Base-by-base conservation (phyloP, 1,140 invertebrate genomes). In the Helicoverpa zea region DNA sequence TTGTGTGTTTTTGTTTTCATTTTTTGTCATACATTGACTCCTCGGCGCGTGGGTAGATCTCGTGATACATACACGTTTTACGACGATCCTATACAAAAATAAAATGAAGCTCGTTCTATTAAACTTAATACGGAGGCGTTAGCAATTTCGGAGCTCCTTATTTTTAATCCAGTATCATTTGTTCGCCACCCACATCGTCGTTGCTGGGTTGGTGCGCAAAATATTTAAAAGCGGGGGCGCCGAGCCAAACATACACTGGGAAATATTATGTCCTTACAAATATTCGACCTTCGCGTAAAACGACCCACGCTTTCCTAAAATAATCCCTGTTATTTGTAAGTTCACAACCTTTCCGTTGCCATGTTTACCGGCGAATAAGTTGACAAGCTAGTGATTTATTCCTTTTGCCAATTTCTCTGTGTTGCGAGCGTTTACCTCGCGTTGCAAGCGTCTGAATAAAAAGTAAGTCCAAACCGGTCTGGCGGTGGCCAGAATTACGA, bases 401-500 rank as follows among this genome's bases (percentile, higher is more conserved):
- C 59, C 58, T 79, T 43, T 83, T 83, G 83, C 81, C 80, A 83
- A 88, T 86, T 86, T 88, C 76, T 78, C 80, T 83, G 79, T 85
- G 83, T 74, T 79, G 81, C 83, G 86, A 85, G 77, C 86, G 82
- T 91, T 89, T 89, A 89, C 84, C 85, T 88, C 84, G 79, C 80
- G 81, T 75, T 81, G 86, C 66, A 70, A 74, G 87, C 47, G 76
- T 76, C 72, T 66, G 18, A 68, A 72, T 72, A 86, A 86, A 85
- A 89, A 88, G 85, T 83, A 88, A 87, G 85, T 79, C 78, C 80
- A 83, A 91, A 92, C 92, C 91, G 90, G 92, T 93, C 85, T 68
- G 85, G 85, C 86, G 87, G 79, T 89, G 87, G 89, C 90, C 91
- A 91, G 91, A 94, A 93, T 92, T 86, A 85, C 87, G 89, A 91